Evolutionary conservation across 2,113 vertebrate species (phyloP), one percentile per base, ranked within the genome.

Genomic region (Dendrocopos noguchii): DNA sequence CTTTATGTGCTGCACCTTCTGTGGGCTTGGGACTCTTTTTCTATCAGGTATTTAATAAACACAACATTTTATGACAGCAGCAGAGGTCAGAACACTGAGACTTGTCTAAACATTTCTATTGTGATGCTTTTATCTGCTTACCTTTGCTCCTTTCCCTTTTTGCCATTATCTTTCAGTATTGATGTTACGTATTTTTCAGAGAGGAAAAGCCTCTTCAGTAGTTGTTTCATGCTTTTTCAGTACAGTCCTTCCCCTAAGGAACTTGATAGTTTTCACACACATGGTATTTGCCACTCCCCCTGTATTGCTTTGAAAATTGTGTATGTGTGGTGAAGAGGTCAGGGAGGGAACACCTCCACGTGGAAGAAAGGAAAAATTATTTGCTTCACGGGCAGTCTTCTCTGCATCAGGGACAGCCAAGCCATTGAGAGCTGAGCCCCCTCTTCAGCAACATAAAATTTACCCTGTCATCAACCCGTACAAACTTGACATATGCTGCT

Each of bases 381-480:
- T 57, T 89, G 24, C 39, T 76, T 79, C 55, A 31, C n/a, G 39
- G 63, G 53, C 17, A 47, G 24, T 72, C 79, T 91, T 72, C 34
- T 73, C 71, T 92, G 56, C 28, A 29, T 59, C 50, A 66, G 27
- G 18, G 16, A 56, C 77, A 75, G 56, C n/a, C 52, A 60, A 56
- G 56, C 19, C 46, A 28, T 36, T 22, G 78, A 66, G 87, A 94
- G 67, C 75, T 85, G 64, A 92, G 79, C 24, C 39, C 44, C 60
- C 59, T 22, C 70, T 57, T 60, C 63, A 63, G 63, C 77, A 91
- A 90, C 87, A 76, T 6, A 44, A 52, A 85, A 66, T 33, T 74
- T 27, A 16, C 0, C 72, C 72, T 93, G 93, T 95, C 94, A 92
- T 87, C 95, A 93, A 63, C 72, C 87, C 55, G 21, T 59, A 9